Conservation (phyloP, 2,113 vertebrate genomes). For the Choloepus hoffmanni region DNA sequence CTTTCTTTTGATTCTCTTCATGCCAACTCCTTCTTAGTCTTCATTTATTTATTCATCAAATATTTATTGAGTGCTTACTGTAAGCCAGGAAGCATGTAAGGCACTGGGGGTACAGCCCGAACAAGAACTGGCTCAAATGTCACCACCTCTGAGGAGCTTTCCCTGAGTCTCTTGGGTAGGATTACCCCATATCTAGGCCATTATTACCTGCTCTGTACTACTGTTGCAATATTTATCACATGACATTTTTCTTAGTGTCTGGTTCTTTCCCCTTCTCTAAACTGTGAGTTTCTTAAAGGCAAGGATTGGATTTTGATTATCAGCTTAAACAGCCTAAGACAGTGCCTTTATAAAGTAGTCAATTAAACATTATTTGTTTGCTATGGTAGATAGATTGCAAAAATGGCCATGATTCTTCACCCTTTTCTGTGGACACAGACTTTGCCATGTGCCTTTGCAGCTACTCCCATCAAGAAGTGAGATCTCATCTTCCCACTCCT, state of each 20-base stretch:
- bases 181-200: neutral
- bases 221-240: neutral
- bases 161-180: neutral
- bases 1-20: slow-evolving; percentile 29
- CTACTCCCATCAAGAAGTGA: neutral
- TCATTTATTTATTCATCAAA: slow-evolving; percentile 48
- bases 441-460: neutral
- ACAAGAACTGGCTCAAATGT: slow-evolving; percentile 8
- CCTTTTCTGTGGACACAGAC: neutral
- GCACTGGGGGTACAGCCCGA: neutral
- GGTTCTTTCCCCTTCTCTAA: neutral
- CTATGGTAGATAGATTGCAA: neutral
- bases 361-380: neutral
- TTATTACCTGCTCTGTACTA: neutral
- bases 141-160: neutral
- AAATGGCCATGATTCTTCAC: neutral
- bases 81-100: neutral
- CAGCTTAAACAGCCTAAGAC: neutral
- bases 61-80: slow-evolving; percentile 24
- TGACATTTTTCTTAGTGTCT: neutral
- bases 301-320: neutral
- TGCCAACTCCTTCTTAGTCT: slow-evolving; percentile 34
- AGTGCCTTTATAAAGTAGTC: neutral
- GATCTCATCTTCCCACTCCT: neutral
- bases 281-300: neutral